Base-by-base conservation (phyloP, 2,888 invertebrate genomes). In the Ophioninae sp. region DNA sequence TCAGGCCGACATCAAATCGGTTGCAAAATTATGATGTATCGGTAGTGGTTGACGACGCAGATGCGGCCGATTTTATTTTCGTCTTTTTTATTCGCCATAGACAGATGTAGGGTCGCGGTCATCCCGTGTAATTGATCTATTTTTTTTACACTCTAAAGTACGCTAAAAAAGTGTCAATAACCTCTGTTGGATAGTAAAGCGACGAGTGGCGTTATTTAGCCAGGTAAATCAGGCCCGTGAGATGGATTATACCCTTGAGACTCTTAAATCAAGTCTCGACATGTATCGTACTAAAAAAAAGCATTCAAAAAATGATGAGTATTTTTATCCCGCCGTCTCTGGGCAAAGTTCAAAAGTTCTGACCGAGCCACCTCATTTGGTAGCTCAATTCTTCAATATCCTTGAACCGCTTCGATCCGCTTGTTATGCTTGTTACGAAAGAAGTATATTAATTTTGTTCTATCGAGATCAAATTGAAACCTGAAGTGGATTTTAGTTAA, bases 11-110 rank as follows among this genome's bases (percentile, higher is more conserved):
- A 76, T 37, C 17, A 62, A 83, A 37, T 72, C 87, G 87, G 87
- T 89, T 81, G 83, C 68, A 67, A 88, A 90, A 91, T 91, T 90
- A 90, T 91, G 91, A 91, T 91, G 87, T 89, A 91, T 91, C 86
- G 76, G 85, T 50, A 23, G 78, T 73, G 30, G 50, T 62, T 20
- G 13, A 61, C 50, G 59, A 44, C 72, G 69, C 83, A 84, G 81
- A 84, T 84, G 84, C 62, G 77, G 23, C 37, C 44, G 44, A 50
- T 64, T 64, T 69, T 75, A 37, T 56, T 30, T 13, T 68, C 62
- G 13, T 56, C 39, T 56, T 59, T 69, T 50, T 70, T 76, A 75
- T 64, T 64, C 56, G 44, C 81, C 78, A n/a, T 70, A 72, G 30
- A 21, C 75, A 78, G 61, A 59, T 59, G 37, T 44, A 41, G 61